Base-by-base conservation (phyloP, 2,797 vertebrate species). In the Enteromius paludinosus region DNA sequence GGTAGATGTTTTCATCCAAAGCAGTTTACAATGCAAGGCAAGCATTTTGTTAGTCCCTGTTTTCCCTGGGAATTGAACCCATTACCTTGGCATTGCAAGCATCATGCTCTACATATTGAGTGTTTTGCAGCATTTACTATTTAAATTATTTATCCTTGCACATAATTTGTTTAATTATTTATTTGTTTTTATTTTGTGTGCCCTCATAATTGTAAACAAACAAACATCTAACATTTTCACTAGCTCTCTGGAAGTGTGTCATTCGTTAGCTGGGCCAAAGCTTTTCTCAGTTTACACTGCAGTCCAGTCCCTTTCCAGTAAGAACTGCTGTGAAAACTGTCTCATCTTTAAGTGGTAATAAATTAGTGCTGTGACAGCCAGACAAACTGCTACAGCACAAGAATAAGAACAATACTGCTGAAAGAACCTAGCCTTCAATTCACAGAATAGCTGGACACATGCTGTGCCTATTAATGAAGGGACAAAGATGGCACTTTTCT, bases 401-500 rank as follows among this genome's bases (percentile, higher is more conserved):
- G 95, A 96, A 96, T 96, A 95, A 95, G 95, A 96, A 96, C 95
- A 93, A 89, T 17, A 91, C 93, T 93, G 94, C 95, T 95, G 96
- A 95, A 96, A 96, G 96, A 95, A 94, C 89, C 94, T 90, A 93
- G 94, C 96, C 94, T 95, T 97, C 96, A 95, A 96, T 96, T 97
- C 95, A 97, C 94, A 97, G 95, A 97, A 96, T 94, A 94, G 95
- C 94, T 92, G 92, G 96, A 96, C 94, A 94, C 96, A 97, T 97
- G 97, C 97, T 95, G 95, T 94, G 96, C 96, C 95, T 96, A 96
- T 97, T 97, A 97, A 98, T 95, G 95, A 96, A 96, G 94, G 93
- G 94, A 97, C 95, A 97, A 97, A 97, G 96, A 94, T 91, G 92
- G 93, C 94, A 93, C 94, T 97, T 97, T 96, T 93, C 92, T 91